Percentiles rank a stretch among this genome's conserved stretches.
phyloP scores from a whole-genome alignment of 2,888 invertebrate species.

The Epinotia bilunana region DNA sequence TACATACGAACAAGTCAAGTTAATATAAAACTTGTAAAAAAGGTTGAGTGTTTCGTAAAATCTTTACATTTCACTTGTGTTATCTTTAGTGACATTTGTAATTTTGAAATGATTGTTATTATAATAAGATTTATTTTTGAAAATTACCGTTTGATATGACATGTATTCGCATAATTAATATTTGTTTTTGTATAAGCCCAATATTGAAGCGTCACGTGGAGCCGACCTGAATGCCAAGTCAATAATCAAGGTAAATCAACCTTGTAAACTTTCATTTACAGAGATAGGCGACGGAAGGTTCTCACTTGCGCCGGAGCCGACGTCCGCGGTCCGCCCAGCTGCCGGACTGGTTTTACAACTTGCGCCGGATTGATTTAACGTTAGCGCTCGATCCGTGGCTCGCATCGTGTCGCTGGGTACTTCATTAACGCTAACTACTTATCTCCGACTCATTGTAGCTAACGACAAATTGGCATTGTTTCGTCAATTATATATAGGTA shows the following conservation, averaged over 20 bases:
- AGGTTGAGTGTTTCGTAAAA: no score
- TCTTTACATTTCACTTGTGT: no score
- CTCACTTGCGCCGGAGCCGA: conserved; percentile 68
- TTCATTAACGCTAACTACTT: conserved; percentile 73
- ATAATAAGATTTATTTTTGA: no score
- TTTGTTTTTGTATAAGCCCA: no score
- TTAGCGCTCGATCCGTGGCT: conserved; percentile 75
- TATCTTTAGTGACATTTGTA: no score
- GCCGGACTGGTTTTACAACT: conserved; percentile 84
- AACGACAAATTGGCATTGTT: conserved; percentile 33
- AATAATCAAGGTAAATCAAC: conserved; percentile 31
- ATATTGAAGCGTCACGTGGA: not conserved
- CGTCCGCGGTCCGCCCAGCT: conserved; percentile 75
- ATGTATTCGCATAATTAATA: no score
- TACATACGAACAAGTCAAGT: no score
- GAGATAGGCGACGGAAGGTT: conserved; percentile 50
- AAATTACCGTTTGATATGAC: no score
- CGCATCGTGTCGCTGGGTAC: conserved; percentile 66
- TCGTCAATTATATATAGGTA: not conserved
- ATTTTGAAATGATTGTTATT: no score
- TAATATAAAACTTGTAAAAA: no score
- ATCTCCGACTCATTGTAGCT: conserved; percentile 46
- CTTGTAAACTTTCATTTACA: conserved; percentile 48
- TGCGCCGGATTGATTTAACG: conserved; percentile 82
- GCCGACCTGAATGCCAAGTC: not conserved